Percentiles rank a stretch among this genome's conserved stretches.
Conservation (phyloP, 2,113 vertebrate species). For the Thomomys bottae region DNA sequence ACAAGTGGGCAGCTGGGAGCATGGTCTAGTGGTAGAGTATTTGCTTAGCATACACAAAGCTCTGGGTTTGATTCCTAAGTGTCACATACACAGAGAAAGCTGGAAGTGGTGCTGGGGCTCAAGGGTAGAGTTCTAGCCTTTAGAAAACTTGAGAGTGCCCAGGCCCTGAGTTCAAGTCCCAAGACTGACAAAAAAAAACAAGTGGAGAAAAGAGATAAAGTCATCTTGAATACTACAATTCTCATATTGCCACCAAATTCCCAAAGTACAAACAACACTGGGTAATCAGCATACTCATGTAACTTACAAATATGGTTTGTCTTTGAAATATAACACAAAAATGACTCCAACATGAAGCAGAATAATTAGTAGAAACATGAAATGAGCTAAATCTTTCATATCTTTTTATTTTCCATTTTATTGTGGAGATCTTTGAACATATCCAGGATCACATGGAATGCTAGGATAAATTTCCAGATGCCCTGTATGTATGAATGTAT, state of each 20-base stretch:
- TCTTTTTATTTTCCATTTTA: background rate
- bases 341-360: constrained; percentile 29
- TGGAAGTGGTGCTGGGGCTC: too few species aligned
- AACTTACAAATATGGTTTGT: background rate
- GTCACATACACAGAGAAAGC: too few species aligned
- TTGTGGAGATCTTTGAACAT: background rate
- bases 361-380: background rate
- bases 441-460: background rate
- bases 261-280: background rate
- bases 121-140: too few species aligned
- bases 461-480: background rate
- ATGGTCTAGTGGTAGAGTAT: too few species aligned
- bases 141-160: too few species aligned
- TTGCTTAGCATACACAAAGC: too few species aligned
- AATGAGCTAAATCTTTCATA: background rate
- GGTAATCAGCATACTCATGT: background rate
- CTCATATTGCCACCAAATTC: background rate
- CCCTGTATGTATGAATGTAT: too few species aligned
- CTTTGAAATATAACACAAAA: background rate
- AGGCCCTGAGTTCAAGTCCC: too few species aligned
- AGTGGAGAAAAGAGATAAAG: too few species aligned
- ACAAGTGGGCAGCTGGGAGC: too few species aligned
- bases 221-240: background rate
- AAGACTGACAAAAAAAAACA: too few species aligned
- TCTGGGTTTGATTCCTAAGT: too few species aligned